Evolutionary conservation across 2,888 invertebrate species (phyloP).

Genomic region (Erebia palarica): DNA sequence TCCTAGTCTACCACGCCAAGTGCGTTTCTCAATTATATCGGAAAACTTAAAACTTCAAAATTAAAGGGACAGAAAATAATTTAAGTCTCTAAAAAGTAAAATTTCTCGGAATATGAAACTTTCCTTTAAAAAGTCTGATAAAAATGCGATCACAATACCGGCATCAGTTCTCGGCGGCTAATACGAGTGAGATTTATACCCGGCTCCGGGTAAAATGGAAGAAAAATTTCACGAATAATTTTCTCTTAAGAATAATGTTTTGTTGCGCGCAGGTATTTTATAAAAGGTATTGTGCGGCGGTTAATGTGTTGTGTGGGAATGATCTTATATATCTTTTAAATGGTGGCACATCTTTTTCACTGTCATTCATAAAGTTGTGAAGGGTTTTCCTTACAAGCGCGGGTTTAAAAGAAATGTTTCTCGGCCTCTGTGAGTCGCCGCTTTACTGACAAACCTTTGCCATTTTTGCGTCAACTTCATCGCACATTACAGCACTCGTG

Average conservation of each 20-base stretch:
- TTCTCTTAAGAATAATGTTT: conserved; percentile 44
- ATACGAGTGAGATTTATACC: conserved; percentile 45
- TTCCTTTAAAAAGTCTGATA: conserved; percentile 29
- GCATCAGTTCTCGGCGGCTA: conserved; percentile 33
- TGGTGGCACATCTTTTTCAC: conserved; percentile 27
- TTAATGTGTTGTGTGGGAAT: conserved; percentile 30
- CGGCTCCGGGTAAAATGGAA: conserved; percentile 41
- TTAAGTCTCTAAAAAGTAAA: conserved; percentile 11
- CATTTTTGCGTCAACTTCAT: background rate
- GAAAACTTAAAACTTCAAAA: background rate
- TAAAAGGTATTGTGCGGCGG: conserved; percentile 26
- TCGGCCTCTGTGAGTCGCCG: background rate
- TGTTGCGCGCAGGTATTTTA: conserved; percentile 36
- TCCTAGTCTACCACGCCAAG: too few relatives aligned
- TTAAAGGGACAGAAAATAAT: conserved; percentile 8
- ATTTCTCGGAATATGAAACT: conserved; percentile 18
- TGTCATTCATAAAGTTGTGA: conserved; percentile 14
- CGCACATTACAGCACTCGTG: too few relatives aligned
- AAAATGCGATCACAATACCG: conserved; percentile 34
- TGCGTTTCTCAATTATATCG: too few relatives aligned
- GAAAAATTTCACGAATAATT: conserved; percentile 49
- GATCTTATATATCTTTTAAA: conserved; percentile 28
- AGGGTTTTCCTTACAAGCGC: conserved; percentile 4
- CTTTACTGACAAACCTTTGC: background rate
- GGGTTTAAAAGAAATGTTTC: conserved; percentile 6